These are phyloP conservation scores for Drosophila trichaetosa DNA, from an alignment of 2,888 invertebrate species.

Conservation along the genomic window DNA sequence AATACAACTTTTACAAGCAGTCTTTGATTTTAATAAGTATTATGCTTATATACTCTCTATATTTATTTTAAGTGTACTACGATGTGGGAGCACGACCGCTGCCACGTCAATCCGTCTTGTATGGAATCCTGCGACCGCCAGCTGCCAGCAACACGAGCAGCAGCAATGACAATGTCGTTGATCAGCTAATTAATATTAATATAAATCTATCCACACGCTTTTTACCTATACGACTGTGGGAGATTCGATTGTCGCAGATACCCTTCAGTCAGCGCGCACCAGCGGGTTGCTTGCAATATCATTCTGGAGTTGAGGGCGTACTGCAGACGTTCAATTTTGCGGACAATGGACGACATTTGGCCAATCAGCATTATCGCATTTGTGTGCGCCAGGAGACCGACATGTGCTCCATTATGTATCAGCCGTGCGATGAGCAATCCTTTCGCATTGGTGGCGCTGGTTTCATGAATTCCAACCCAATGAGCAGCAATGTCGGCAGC, in stretches of 20 bases:
- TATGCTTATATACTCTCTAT: background rate
- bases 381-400: conserved; percentile 90
- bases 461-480: conserved; percentile 18
- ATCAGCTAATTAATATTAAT: conserved; percentile 81
- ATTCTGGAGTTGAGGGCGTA: conserved; percentile 87
- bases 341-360: conserved; percentile 92
- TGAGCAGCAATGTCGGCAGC: background rate
- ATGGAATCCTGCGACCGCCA: conserved; percentile 67
- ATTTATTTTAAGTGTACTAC: conserved; percentile 81
- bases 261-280: conserved; percentile 92
- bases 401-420: conserved; percentile 91
- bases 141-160: conserved; percentile 38
- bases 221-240: conserved; percentile 90
- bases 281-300: conserved; percentile 91
- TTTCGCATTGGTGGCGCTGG: conserved; percentile 89
- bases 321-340: conserved; percentile 92
- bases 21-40: background rate
- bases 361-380: conserved; percentile 91
- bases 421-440: conserved; percentile 90
- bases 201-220: conserved; percentile 87
- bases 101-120: conserved; percentile 73
- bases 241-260: conserved; percentile 91
- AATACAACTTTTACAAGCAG: background rate
- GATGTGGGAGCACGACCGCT: conserved; percentile 78
- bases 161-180: conserved; percentile 23